These are phyloP conservation scores for Drosophila cognata DNA, from an alignment of 2,888 invertebrate species.

Conservation along the genomic window DNA sequence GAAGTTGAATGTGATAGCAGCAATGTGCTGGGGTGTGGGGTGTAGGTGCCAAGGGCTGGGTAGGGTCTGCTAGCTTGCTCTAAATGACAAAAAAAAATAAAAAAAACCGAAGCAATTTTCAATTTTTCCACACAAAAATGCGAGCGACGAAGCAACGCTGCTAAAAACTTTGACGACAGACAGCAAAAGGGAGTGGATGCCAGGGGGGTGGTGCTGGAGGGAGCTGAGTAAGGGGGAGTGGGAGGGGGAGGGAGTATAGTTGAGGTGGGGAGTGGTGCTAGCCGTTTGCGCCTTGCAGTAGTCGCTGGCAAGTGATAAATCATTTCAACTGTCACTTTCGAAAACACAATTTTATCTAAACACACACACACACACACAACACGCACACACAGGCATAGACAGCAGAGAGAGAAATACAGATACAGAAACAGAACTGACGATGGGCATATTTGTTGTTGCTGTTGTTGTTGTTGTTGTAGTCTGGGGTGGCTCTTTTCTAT, in stretches of 20 bases:
- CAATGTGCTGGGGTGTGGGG: conserved; percentile 35
- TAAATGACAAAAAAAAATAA: conserved; percentile 56
- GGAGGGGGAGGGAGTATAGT: background rate
- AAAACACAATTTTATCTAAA: conserved; percentile 85
- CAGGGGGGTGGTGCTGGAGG: background rate
- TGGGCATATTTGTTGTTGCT: conserved; percentile 55
- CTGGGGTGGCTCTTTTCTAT: conserved; percentile 48
- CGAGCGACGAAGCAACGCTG: conserved; percentile 71
- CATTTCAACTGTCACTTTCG: conserved; percentile 85
- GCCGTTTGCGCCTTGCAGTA: conserved; percentile 72
- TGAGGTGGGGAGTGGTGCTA: conserved; percentile 21
- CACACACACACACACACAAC: conserved; percentile 51
- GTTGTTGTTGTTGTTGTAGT: conserved; percentile 30
- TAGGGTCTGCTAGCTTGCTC: background rate
- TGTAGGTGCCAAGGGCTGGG: background rate
- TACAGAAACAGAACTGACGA: conserved; percentile 31
- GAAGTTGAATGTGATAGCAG: conserved; percentile 73
- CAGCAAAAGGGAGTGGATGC: conserved; percentile 38
- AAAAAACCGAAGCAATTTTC: conserved; percentile 68
- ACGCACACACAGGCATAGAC: conserved; percentile 20
- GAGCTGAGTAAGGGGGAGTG: background rate
- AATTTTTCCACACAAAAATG: conserved; percentile 79
- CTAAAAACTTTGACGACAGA: conserved; percentile 84
- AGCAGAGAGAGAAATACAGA: conserved; percentile 37
- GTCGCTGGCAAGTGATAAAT: conserved; percentile 83